Evolutionary conservation across 2,888 invertebrate genomes (phyloP).

Genomic region (Minunthozetes semirufus): DNA sequence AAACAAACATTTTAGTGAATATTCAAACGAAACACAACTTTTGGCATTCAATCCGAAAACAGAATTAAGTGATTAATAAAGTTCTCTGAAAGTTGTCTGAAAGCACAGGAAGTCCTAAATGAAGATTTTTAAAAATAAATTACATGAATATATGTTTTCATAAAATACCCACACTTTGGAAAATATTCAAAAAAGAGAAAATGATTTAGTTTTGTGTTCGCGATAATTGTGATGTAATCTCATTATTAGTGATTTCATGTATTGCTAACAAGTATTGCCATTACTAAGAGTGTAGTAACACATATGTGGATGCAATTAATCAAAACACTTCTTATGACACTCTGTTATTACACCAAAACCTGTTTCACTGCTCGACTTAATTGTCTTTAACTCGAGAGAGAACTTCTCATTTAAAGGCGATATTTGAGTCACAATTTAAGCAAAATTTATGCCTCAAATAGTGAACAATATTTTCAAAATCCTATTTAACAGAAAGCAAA

Average conservation of each 20-base stretch:
- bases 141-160: not conserved
- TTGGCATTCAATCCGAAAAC: constrained; percentile 3
- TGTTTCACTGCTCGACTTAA: constrained; percentile 25
- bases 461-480: not conserved
- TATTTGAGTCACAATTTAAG: not conserved
- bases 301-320: constrained; percentile 19
- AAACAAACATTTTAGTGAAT: not conserved
- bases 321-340: constrained; percentile 16
- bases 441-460: not conserved
- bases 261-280: constrained; percentile 20
- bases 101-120: constrained; percentile 24
- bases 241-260: constrained; percentile 11
- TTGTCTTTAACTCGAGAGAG: constrained; percentile 10
- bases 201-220: constrained; percentile 10
- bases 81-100: not conserved
- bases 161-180: constrained; percentile 14
- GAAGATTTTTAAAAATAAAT: constrained; percentile 24
- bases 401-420: not conserved
- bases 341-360: constrained; percentile 24
- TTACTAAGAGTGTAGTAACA: not conserved
- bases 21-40: not conserved
- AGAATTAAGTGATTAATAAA: not conserved
- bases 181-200: constrained; percentile 11
- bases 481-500: not conserved
- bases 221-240: constrained; percentile 25